Conservation (phyloP, 2,888 invertebrate species). For the Drosophila dives region DNA sequence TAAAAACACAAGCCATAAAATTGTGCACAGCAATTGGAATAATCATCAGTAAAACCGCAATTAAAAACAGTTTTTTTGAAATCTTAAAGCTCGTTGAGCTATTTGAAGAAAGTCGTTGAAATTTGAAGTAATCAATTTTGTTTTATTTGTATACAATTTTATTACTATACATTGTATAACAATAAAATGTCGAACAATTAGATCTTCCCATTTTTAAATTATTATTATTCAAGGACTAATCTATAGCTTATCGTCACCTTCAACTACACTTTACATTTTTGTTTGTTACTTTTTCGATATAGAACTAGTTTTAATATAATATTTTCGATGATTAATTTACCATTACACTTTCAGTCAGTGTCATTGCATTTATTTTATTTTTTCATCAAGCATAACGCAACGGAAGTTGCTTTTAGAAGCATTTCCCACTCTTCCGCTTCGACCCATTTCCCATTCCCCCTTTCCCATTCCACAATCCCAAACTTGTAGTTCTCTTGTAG, state of each 20-base stretch:
- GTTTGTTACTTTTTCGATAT: neutral
- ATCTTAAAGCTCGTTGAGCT: neutral
- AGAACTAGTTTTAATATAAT: neutral
- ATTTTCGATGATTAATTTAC: neutral
- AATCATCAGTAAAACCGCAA: neutral
- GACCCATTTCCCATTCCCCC: neutral
- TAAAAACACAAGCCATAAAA: constrained; percentile 43
- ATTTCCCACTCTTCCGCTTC: constrained; percentile 8
- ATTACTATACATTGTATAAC: neutral
- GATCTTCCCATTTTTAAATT: neutral
- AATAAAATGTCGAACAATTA: neutral
- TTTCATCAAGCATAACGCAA: constrained; percentile 5
- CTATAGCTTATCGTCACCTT: neutral
- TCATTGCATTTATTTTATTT: constrained; percentile 4
- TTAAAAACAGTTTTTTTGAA: neutral
- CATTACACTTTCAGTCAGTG: constrained; percentile 3
- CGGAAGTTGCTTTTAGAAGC: constrained; percentile 47
- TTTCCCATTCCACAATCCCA: too few species aligned
- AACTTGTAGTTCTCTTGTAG: neutral
- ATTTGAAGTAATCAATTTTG: neutral
- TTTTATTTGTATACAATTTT: neutral
- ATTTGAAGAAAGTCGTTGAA: neutral
- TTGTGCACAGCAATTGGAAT: constrained; percentile 2
- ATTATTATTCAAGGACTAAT: neutral
- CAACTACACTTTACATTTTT: neutral